Conservation (phyloP, 1,140 invertebrate genomes). For the Anagrus nilaparvatae region DNA sequence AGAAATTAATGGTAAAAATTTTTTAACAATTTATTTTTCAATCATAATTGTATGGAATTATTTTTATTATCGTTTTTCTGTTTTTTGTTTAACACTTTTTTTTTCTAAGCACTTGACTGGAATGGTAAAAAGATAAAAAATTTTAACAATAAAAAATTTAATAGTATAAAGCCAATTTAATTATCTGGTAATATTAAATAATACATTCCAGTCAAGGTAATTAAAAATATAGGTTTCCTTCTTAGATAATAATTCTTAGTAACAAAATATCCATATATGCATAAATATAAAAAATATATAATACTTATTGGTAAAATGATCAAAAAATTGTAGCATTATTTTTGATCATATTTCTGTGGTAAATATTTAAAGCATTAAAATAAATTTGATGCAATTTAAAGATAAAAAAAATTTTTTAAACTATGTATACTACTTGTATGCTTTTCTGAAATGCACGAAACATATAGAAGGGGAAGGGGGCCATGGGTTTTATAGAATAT, state of each 20-base stretch:
- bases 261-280: slow-evolving; percentile 20
- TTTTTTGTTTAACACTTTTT: too few species aligned
- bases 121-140: too few species aligned
- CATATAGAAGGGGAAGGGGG: slow-evolving; percentile 56
- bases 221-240: too few species aligned
- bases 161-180: too few species aligned
- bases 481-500: slow-evolving; percentile 38
- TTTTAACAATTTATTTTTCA: too few species aligned
- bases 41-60: too few species aligned
- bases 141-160: too few species aligned
- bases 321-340: slow-evolving; percentile 22
- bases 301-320: slow-evolving; percentile 29
- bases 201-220: slow-evolving; percentile 38
- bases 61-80: too few species aligned
- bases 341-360: slow-evolving; percentile 33
- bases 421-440: slow-evolving; percentile 46
- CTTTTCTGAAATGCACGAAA: slow-evolving; percentile 57
- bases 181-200: too few species aligned
- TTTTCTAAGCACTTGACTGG: too few species aligned
- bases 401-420: slow-evolving; percentile 15
- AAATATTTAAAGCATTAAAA: slow-evolving; percentile 30
- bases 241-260: too few species aligned
- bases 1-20: too few species aligned
- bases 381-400: slow-evolving; percentile 36
- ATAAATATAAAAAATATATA: slow-evolving; percentile 21